Evolutionary conservation across 2,888 invertebrate genomes (phyloP), one percentile per base, ranked within the genome.

Genomic region (Patella pellucida): DNA sequence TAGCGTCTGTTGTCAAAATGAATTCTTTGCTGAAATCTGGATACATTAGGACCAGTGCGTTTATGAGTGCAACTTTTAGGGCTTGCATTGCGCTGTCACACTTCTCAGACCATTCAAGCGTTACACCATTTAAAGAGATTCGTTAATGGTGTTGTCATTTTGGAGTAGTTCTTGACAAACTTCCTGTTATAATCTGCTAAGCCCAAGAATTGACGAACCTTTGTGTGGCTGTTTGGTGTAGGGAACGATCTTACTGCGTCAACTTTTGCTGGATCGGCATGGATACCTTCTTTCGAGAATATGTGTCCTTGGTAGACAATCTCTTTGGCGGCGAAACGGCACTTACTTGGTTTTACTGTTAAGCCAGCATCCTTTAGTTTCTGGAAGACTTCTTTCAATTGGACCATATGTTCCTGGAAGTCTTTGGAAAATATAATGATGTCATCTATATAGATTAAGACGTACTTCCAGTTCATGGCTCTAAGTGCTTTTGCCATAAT

Each of bases 401-500:
- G 27, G 1, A 3, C 27, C 27, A 27, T 27, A 3, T 27, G 3
- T 27, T 27, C 27, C 27, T 3, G 27, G 27, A 27, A 27, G 27
- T 27, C 27, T n/a, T 27, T 27, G 27, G 3, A 27, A 27, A 27
- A 27, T 27, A 27, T 27, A 27, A 27, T 27, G 27, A 27, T 27
- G 27, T 27, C 2, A 27, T 27, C 27, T 27, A 2, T 27, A 27
- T 27, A n/a, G n/a, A 79, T 76, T 12, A 83, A 52, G 2, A 79
- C 75, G 68, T 71, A 78, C 73, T 82, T 80, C 78, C 81, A 84
- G 23, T 81, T 77, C 23, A 82, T 41, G 16, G 72, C 74, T n/a
- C 78, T 27, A 16, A 84, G 70, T 9, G 82, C 77, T 16, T 71
- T 54, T 14, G 75, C 62, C 76, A 82, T 82, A 3, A 81, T 52